Conservation (phyloP, 2,113 vertebrate genomes). For the Irena cyanogastra region DNA sequence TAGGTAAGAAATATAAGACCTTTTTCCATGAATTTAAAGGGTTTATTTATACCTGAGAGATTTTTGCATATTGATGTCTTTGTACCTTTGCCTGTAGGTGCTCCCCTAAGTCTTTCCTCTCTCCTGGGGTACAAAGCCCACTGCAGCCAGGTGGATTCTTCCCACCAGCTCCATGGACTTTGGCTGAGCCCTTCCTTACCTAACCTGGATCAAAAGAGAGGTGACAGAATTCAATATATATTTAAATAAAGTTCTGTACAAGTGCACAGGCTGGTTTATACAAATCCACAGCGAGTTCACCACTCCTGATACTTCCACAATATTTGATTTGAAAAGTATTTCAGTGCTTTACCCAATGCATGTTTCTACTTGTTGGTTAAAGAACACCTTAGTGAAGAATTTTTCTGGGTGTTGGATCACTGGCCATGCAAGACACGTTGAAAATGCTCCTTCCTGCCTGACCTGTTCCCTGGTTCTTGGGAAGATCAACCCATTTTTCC, state of each 20-base stretch:
- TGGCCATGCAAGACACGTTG: background rate
- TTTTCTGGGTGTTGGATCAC: background rate
- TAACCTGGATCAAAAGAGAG: background rate
- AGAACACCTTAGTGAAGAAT: background rate
- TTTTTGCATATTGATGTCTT: slow-evolving; percentile 54
- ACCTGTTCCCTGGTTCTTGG: background rate
- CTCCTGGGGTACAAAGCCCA: background rate
- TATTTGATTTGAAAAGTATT: background rate
- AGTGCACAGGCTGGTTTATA: background rate
- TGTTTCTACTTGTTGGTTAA: background rate
- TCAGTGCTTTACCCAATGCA: background rate
- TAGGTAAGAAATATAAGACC: slow-evolving; percentile 52
- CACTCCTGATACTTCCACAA: background rate
- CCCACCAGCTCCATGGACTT: background rate
- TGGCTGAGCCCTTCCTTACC: background rate
- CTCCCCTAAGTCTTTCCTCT: background rate
- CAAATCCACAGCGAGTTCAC: background rate
- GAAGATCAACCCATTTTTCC: background rate
- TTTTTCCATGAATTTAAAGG: slow-evolving; percentile 16
- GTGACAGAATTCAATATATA: background rate
- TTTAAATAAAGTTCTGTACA: background rate
- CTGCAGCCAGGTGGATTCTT: background rate
- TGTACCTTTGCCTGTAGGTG: slow-evolving; percentile 11
- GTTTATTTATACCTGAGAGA: slow-evolving; percentile 59
- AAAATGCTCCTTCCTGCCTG: background rate